Base-by-base conservation (phyloP, 2,888 invertebrate genomes). In the Spodoptera exigua region DNA sequence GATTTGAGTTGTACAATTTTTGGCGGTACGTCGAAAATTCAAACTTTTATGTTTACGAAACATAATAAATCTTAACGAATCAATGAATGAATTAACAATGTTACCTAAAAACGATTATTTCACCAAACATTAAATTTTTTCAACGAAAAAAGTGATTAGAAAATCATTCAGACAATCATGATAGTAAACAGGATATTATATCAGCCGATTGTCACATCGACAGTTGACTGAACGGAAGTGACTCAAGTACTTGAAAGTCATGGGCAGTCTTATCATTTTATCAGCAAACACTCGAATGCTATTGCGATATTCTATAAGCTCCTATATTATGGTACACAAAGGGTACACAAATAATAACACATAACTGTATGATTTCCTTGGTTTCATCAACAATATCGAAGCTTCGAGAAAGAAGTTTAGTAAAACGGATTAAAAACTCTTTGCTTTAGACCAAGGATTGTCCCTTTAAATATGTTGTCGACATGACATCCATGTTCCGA, bases 301-400 rank as follows among this genome's bases (percentile, higher is more conserved):
- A 74, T 69, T 41, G 51, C 40, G 44, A 53, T 72, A 67, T 60
- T 60, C 46, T 73, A 63, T 63, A 73, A 72, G 46, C 52, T 51
- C 10, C n/a, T 21, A 21, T 36, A 52, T 67, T 41, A 60, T 47
- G 47, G 27, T 41, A 64, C 65, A 27, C 41, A 46, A 13, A 71
- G 64, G 63, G 41, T 10, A 72, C 48, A 56, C 56, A 65, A 71
- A 71, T 55, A 45, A 65, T 55, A 47, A 56, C 10, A 35, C 45
- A 64, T 36, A 64, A 21, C 37, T 27, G 27, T 27, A 9, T 27
- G 27, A 27, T 27, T 27, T 27, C 27, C 27, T 27, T 27, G 7
- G 27, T 27, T 27, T 9, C 27, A 9, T 27, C 5, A 9, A 27
- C 27, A 9, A 27, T 27, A 27, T 27, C 27, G 27, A 5, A 27